Base-by-base conservation (phyloP, 2,888 invertebrate species). In the Tachina lurida region DNA sequence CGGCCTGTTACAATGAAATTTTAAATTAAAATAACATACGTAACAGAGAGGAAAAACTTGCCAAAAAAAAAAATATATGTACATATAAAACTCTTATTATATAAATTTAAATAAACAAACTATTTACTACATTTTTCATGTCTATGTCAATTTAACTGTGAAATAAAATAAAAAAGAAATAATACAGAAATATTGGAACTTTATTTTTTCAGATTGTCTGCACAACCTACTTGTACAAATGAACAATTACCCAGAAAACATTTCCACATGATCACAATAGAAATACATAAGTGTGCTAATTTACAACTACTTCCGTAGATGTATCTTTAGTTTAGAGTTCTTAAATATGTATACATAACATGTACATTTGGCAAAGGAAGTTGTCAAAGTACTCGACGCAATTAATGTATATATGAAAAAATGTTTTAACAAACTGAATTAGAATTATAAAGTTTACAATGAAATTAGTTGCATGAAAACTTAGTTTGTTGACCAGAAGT, bases 31-130 rank as follows among this genome's bases (percentile, higher is more conserved):
- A 65, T 63, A 73, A 19, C 13, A 54, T 22, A 65, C 31, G 31
- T 7, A 31, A 7, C 7, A 82, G 63, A 70, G 63, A 13, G 49
- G 54, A 41, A 58, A 58, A 77, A 68, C 41, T 52, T 52, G 22
- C 43, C 45, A 68, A 67, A 74, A 49, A 45, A 68, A 22, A 22
- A 22, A 22, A 31, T 4, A n/a, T n/a, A n/a, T n/a, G n/a, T n/a
- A n/a, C n/a, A 75, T n/a, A 75, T 22, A 71, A 75, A 70, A 47
- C 17, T 39, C 73, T n/a, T 49, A 45, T 58, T 70, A 82, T 70
- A 76, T 76, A 70, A 76, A 81, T 62, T 62, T 76, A 76, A 82
- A 82, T 82, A 82, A 76, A 82, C 58, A 71, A 82, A 76, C 81
- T 82, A 56, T 71, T 82, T 75, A 75, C 68, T 68, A 68, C 74